Percentiles rank a stretch among this genome's conserved stretches.
phyloP scores from a whole-genome alignment of 2,113 vertebrate species.

The Gracilinanus agilis region DNA sequence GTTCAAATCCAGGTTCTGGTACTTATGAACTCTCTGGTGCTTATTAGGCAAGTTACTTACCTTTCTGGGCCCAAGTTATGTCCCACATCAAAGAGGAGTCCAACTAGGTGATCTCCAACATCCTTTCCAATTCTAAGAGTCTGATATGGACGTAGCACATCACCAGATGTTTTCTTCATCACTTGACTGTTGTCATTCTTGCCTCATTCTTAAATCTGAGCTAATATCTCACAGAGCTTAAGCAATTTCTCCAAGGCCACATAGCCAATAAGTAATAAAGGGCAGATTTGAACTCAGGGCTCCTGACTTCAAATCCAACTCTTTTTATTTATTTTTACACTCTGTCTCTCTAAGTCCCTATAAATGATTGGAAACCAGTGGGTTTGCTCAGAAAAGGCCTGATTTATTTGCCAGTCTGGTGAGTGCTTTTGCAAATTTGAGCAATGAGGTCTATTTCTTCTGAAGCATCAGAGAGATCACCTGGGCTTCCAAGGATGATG shows the following conservation, averaged over 20 bases:
- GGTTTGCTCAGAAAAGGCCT: no score
- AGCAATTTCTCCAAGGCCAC: not conserved
- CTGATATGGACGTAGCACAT: not conserved
- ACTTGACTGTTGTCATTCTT: not conserved
- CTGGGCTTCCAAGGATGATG: no score
- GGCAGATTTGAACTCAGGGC: not conserved
- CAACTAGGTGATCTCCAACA: not conserved
- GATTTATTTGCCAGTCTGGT: no score
- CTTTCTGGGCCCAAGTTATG: not conserved
- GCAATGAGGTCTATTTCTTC: no score
- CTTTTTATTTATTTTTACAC: not conserved
- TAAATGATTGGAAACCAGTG: no score
- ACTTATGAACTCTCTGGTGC: not conserved
- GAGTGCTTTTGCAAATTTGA: no score
- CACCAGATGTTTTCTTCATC: not conserved
- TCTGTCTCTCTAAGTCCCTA: not conserved
- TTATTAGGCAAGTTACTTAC: not conserved
- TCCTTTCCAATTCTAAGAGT: not conserved
- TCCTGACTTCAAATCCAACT: not conserved
- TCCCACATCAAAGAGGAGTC: not conserved
- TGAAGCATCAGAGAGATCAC: no score
- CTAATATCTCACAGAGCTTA: not conserved
- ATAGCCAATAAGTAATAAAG: not conserved
- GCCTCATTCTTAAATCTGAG: not conserved
- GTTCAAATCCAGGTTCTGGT: not conserved